A percentile compares a stretch with the other conserved stretches of the same genome.
phyloP scores from a whole-genome alignment of 2,888 invertebrate genomes.

The Sphaerophoria rueppellii region DNA sequence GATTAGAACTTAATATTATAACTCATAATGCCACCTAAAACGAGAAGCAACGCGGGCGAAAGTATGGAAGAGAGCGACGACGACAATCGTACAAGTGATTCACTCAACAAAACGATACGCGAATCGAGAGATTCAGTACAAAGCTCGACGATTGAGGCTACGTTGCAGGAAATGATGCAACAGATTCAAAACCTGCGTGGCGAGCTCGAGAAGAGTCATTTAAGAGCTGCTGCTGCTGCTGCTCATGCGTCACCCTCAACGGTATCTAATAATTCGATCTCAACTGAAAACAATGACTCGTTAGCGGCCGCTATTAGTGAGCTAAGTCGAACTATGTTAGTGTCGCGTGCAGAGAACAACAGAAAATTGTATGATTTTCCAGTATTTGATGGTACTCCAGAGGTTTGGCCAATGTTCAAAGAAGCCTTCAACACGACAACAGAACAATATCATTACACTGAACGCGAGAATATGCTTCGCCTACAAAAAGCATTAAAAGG shows the following conservation, averaged over 20 bases:
- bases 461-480: not conserved
- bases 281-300: not conserved
- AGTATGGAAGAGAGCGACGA: not conserved
- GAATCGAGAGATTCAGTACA: not conserved
- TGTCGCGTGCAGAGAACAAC: not conserved
- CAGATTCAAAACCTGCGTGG: not conserved
- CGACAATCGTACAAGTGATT: not conserved
- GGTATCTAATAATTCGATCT: not conserved
- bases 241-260: not conserved
- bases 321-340: not conserved
- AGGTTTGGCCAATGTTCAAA: no score
- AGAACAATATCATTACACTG: not conserved
- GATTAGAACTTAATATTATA: no score
- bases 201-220: not conserved
- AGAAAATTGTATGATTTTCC: constrained; percentile 11
- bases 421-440: not conserved
- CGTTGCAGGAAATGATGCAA: not conserved
- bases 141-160: not conserved
- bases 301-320: not conserved
- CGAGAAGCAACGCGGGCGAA: no score
- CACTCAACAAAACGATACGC: not conserved
- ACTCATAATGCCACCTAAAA: no score
- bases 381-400: not conserved
- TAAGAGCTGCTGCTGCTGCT: not conserved
- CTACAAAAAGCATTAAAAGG: not conserved